Evolutionary conservation across 2,797 vertebrate genomes (phyloP).

Genomic region (Nyctibius grandis): DNA sequence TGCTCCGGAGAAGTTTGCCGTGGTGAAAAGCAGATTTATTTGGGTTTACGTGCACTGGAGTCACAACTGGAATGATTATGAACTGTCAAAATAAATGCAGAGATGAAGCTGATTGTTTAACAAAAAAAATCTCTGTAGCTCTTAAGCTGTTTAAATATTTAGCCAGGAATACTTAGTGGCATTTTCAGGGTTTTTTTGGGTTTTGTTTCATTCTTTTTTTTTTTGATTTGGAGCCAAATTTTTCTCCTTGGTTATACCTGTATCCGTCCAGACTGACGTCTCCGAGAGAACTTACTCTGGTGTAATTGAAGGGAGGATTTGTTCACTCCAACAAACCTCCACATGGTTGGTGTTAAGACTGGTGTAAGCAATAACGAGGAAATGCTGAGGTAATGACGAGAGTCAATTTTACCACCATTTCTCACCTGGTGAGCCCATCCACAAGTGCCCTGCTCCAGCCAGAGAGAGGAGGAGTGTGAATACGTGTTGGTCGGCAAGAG

Average conservation of each 20-base stretch:
- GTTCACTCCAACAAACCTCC: background rate
- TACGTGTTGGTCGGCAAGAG: accelerated
- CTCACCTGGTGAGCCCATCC: background rate
- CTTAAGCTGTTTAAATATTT: conserved; percentile 6
- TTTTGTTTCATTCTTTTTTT: background rate
- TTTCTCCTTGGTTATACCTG: conserved; percentile 18
- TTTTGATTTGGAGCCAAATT: background rate
- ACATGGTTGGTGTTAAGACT: background rate
- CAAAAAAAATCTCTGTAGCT: background rate
- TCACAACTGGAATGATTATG: conserved; percentile 5
- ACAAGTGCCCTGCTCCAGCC: background rate
- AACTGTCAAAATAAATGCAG: conserved; percentile 39
- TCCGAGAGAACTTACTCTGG: background rate
- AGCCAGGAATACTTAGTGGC: background rate
- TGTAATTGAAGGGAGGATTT: background rate
- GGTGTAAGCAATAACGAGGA: background rate
- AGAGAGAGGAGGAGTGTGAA: background rate
- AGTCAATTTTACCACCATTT: background rate
- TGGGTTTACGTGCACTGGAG: background rate
- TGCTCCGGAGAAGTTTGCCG: background rate
- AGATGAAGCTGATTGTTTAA: conserved; percentile 29
- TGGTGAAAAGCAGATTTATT: conserved; percentile 10
- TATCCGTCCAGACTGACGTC: background rate
- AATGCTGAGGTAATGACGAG: background rate
- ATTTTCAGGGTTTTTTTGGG: background rate